Evolutionary conservation across 2,888 invertebrate genomes (phyloP).

Genomic region (Drosophila seclusa): DNA sequence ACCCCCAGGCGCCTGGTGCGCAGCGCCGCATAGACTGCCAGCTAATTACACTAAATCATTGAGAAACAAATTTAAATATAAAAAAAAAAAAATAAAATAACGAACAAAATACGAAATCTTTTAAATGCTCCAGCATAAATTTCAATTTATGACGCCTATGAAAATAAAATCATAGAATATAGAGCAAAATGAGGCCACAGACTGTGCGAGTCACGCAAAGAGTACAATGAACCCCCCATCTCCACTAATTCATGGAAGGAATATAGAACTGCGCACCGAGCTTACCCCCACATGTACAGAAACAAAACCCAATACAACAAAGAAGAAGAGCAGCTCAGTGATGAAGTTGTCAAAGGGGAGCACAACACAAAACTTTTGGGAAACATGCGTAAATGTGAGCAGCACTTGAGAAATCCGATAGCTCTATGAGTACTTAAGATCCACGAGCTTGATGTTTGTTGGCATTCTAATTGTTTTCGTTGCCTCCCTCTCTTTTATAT

Average conservation of each 20-base stretch:
- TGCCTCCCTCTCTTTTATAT: slow-evolving; percentile 34
- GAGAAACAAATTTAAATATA: slow-evolving; percentile 70
- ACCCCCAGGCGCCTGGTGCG: slow-evolving; percentile 41
- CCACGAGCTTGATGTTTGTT: slow-evolving; percentile 68
- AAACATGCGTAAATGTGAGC: slow-evolving; percentile 12
- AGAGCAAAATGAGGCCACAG: slow-evolving; percentile 69
- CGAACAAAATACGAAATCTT: slow-evolving; percentile 64
- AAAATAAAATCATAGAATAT: slow-evolving; percentile 44
- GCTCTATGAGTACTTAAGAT: slow-evolving; percentile 73
- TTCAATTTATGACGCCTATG: slow-evolving; percentile 75
- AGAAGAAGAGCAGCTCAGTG: slow-evolving; percentile 4
- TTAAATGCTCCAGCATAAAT: slow-evolving; percentile 79
- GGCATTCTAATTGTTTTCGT: slow-evolving; percentile 55
- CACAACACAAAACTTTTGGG: slow-evolving; percentile 50
- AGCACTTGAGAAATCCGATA: slow-evolving; percentile 76
- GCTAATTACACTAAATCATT: slow-evolving; percentile 77
- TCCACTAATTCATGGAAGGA: slow-evolving; percentile 41
- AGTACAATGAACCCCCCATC: slow-evolving; percentile 64
- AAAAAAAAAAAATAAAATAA: slow-evolving; percentile 47
- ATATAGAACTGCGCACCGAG: slow-evolving; percentile 50
- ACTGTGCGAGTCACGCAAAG: slow-evolving; percentile 24
- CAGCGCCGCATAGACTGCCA: slow-evolving; percentile 50
- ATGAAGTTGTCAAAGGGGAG: slow-evolving; percentile 58
- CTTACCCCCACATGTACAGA: slow-evolving; percentile 41
- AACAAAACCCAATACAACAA: neutral